A percentile compares a stretch with the other conserved stretches of the same genome.
Evolutionary conservation across 2,113 vertebrate species (phyloP).

Genomic region (western clawed frog (Xenopus tropicalis)): DNA sequence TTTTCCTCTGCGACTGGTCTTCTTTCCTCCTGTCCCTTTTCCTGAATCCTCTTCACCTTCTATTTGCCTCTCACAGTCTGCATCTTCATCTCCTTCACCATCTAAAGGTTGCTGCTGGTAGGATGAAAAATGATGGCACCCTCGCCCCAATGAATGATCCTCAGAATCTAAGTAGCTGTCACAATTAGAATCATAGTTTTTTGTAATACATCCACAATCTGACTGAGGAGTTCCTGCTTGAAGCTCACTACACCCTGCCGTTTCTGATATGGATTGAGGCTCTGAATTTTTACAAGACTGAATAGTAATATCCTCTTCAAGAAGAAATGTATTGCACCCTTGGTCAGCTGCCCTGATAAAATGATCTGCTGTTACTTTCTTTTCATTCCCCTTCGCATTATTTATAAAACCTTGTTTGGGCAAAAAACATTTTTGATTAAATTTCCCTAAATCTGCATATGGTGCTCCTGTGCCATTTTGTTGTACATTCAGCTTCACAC

Average conservation of each 20-base stretch:
- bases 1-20: slow-evolving; percentile 21
- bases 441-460: neutral
- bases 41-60: slow-evolving; percentile 17
- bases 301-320: neutral
- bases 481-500: neutral
- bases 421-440: slow-evolving; percentile 4
- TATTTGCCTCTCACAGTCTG: slow-evolving; percentile 2
- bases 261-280: neutral
- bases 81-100: slow-evolving; percentile 24
- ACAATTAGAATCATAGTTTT: neutral
- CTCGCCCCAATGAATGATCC: slow-evolving; percentile 12
- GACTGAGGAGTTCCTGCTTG: neutral
- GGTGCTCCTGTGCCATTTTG: slow-evolving; percentile 4
- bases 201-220: neutral
- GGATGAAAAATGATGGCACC: slow-evolving; percentile 22
- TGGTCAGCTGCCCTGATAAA: neutral
- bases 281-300: neutral
- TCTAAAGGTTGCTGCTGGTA: slow-evolving; percentile 25
- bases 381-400: neutral
- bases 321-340: slow-evolving; percentile 25
- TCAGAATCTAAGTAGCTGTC: slow-evolving; percentile 26
- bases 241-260: neutral
- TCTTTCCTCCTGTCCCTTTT: slow-evolving; percentile 16
- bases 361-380: neutral
- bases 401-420: slow-evolving; percentile 2